Evolutionary conservation across 2,113 vertebrate species (phyloP).

Genomic region (Notiomystis cincta): DNA sequence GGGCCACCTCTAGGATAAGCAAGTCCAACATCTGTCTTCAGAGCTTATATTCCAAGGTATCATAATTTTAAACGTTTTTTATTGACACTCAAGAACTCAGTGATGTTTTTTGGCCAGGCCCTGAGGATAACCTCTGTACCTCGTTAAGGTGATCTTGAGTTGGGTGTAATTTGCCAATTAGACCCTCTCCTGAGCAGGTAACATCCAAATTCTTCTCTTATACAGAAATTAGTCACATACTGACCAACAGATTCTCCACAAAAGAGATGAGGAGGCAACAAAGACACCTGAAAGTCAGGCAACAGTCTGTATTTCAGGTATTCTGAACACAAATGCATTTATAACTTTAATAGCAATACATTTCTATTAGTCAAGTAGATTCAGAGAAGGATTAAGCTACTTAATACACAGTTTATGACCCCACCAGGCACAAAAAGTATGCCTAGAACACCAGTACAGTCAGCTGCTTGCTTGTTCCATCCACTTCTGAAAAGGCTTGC

Average conservation of each 20-base stretch:
- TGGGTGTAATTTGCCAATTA: background rate
- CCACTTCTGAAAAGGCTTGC: background rate
- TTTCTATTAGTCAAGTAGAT: background rate
- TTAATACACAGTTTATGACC: background rate
- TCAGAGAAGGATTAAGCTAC: background rate
- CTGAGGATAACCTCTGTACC: background rate
- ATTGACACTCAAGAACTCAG: background rate
- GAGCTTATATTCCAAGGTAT: background rate
- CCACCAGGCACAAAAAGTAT: background rate
- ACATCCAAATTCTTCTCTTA: background rate
- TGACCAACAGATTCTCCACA: background rate
- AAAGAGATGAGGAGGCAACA: background rate
- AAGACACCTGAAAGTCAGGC: background rate
- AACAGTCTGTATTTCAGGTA: background rate
- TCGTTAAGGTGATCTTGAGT: background rate
- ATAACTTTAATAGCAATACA: background rate
- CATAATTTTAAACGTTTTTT: background rate
- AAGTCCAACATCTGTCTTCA: background rate
- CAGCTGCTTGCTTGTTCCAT: background rate
- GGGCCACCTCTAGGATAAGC: background rate
- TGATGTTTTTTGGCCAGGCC: background rate
- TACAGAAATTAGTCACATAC: background rate
- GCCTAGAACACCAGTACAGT: background rate
- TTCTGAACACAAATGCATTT: background rate
- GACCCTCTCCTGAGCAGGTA: background rate